Evolutionary conservation across 2,888 invertebrate genomes (phyloP), one percentile per base, ranked within the genome.

Genomic region (Tanypteryx hageni): DNA sequence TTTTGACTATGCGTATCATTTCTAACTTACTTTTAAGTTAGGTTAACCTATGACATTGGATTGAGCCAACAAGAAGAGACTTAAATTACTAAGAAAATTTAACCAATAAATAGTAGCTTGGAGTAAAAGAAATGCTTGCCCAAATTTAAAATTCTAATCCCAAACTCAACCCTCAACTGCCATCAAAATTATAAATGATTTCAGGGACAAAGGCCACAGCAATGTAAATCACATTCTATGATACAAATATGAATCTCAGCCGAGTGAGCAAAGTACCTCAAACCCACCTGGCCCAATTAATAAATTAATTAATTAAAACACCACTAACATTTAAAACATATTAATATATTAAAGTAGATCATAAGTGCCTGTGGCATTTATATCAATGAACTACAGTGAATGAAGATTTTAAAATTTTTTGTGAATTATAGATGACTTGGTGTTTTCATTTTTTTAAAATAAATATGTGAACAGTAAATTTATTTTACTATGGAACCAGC

Each of bases 331-430:
- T 44, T 44, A 3, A 44, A 44, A 44, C 44, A 44, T 44, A 44
- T 44, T 44, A n/a, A n/a, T n/a, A 44, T 5, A 44, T 44, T 44
- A 44, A 44, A 44, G 44, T 76, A 27, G 22, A 76, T 76, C 9
- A 76, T 27, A 76, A 27, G 76, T 27, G 76, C 76, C 76, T 27
- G 22, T 76, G 76, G 76, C 76, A 76, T 76, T 22, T 22, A 76
- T 76, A 22, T 76, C 22, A 27, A 76, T 76, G 76, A 76, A 76
- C 76, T 76, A 76, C 76, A 76, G 76, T 27, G 13, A 76, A 76
- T 18, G 1, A 61, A 27, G 27, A 22, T 22, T 10, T 27, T 76
- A 9, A 76, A 44, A 76, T 76, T 76, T 76, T 76, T 27, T 76
- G 76, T 76, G 22, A 76, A 22, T 14, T 27, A 44, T 44, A 44